Evolutionary conservation across 2,113 vertebrate genomes (phyloP).

Genomic region (Colius striatus): DNA sequence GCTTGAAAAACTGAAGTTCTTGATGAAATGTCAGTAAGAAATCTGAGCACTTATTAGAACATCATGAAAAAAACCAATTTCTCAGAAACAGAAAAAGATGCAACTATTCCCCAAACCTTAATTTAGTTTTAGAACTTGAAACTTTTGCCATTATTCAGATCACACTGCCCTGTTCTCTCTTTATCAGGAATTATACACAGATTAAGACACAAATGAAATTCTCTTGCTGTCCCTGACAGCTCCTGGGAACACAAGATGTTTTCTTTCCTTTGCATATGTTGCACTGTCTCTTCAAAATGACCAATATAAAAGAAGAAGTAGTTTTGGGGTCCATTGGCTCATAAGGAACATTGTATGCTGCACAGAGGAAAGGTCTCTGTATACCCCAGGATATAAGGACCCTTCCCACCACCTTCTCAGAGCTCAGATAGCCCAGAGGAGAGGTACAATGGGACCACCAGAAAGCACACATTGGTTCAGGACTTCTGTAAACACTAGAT

Average conservation of each 20-base stretch:
- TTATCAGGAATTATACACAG: background rate
- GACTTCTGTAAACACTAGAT: background rate
- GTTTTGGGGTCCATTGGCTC: background rate
- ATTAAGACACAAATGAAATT: conserved; percentile 10
- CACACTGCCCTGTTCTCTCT: background rate
- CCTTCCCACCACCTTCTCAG: background rate
- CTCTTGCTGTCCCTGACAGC: background rate
- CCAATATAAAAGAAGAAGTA: background rate
- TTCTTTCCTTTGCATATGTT: background rate
- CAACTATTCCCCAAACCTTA: background rate
- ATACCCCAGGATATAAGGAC: background rate
- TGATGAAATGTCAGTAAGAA: background rate
- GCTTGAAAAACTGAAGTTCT: background rate
- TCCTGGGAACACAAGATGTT: background rate
- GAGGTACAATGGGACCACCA: background rate
- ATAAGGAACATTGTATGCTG: background rate
- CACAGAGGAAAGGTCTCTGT: background rate
- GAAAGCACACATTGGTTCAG: background rate
- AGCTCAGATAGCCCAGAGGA: background rate
- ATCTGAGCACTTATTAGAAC: background rate
- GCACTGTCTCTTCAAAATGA: background rate
- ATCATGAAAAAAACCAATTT: background rate
- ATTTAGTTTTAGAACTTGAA: background rate
- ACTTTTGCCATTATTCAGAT: background rate
- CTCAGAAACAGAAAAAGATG: background rate